Evolutionary conservation across 2,113 vertebrate genomes (phyloP), one percentile per base, ranked within the genome.

Genomic region (Dipodomys spectabilis): DNA sequence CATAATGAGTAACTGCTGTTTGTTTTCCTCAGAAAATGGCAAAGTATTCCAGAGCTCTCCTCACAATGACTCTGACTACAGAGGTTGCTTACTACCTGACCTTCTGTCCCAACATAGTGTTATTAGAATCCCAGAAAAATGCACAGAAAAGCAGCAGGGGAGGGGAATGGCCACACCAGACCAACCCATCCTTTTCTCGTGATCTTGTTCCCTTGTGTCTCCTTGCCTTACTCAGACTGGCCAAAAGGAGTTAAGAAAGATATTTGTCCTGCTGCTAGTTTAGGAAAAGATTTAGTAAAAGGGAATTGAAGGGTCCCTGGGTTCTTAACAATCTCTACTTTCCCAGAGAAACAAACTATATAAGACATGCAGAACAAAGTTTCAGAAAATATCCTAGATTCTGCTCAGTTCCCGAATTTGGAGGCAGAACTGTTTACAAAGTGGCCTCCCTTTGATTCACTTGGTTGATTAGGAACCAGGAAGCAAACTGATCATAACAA

Each of bases 391-490:
- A 2, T 62, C 81, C 80, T 72, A 23, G 4, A 28, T 82, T 81
- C 81, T 72, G 44, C 68, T 49, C 28, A 81, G 62, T 57, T 75
- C 18, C 3, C 77, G 12, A 68, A 35, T 82, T 32, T 44, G 84
- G 77, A 92, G 82, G 71, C 62, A 27, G 35, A 25, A 67, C 84
- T 86, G 32, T 82, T 81, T 82, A 86, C 78, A 82, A 73, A 85
- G 64, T 68, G 67, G 53, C 73, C 75, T 83, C 75, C 64, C 28
- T 75, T 87, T 13, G 32, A 82, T 90, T 72, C n/a, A 57, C 39
- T 89, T 68, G 45, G 57, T 73, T 92, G 49, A 53, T 92, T 95
- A 90, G 69, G 82, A 91, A 72, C 44, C 62, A 71, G 89, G 94
- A 90, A 83, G 67, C 71, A 90, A 92, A 49, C 20, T 25, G 16